phyloP scores from a whole-genome alignment of 2,888 invertebrate genomes.

The Vanessa cardui region DNA sequence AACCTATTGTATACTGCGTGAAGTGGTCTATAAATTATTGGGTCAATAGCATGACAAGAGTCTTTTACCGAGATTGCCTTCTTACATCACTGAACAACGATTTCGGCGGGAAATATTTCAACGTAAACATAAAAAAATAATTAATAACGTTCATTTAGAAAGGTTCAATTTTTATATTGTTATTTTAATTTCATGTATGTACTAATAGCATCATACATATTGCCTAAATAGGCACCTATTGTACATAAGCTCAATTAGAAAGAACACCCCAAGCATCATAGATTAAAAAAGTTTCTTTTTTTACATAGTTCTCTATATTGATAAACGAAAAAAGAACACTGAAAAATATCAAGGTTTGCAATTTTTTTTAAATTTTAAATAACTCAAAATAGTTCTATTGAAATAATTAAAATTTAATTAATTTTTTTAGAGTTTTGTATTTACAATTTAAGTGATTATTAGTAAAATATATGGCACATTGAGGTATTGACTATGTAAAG shows the following conservation, averaged over 20 bases:
- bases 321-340: too few species aligned
- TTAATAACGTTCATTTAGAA: constrained; percentile 18
- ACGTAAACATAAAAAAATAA: constrained; percentile 9
- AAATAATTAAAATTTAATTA: too few species aligned
- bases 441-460: too few species aligned
- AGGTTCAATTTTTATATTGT: not conserved
- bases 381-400: too few species aligned
- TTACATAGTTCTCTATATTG: too few species aligned
- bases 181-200: not conserved
- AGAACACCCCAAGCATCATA: not conserved
- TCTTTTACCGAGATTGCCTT: constrained; percentile 59
- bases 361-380: too few species aligned
- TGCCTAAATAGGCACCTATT: not conserved
- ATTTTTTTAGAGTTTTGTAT: too few species aligned
- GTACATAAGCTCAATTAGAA: constrained; percentile 1
- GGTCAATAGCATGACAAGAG: constrained; percentile 66
- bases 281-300: not conserved
- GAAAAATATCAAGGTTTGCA: too few species aligned
- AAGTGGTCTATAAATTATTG: constrained; percentile 59
- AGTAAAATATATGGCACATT: too few species aligned
- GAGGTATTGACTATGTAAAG: too few species aligned
- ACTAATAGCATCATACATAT: not conserved
- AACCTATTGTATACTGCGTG: constrained; percentile 23
- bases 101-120: constrained; percentile 73
- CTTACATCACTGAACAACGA: constrained; percentile 69